Conservation (phyloP, 1,140 invertebrate species). For the Ladona fulva region DNA sequence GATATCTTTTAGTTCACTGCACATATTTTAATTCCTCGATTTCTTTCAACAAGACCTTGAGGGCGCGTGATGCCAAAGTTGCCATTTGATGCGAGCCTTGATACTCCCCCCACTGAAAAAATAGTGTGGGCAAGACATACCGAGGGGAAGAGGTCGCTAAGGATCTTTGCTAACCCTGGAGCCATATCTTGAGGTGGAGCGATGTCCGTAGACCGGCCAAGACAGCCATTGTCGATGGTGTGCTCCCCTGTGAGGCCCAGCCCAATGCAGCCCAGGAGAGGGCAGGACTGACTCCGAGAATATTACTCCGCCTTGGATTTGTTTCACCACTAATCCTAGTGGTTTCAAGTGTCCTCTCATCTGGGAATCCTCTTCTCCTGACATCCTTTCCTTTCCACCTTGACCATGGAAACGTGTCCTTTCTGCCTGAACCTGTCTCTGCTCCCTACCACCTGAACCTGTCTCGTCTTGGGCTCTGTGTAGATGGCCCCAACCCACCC, state of each 20-base stretch:
- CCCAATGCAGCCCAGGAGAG: conserved; percentile 1
- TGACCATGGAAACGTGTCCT: background rate
- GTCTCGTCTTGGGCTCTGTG: background rate
- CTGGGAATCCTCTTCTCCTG: background rate
- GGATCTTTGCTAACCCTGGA: conserved; percentile 7
- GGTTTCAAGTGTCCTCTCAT: conserved; percentile 3
- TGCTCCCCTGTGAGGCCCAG: background rate
- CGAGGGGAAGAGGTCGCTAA: background rate
- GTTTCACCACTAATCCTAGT: background rate
- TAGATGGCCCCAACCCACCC: background rate
- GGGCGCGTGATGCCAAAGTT: conserved; percentile 6
- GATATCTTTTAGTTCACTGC: background rate
- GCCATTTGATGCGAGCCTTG: conserved; percentile 2
- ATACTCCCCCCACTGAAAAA: conserved; percentile 3
- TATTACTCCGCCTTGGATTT: background rate
- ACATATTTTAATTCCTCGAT: conserved; percentile 10
- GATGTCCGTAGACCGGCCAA: background rate
- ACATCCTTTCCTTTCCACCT: background rate
- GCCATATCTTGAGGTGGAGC: background rate
- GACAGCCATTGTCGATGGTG: background rate
- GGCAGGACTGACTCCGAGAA: background rate
- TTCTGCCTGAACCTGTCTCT: background rate
- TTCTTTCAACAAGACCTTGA: conserved; percentile 9
- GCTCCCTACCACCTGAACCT: background rate
- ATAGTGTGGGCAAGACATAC: background rate